A percentile compares a stretch with the other conserved stretches of the same genome.
Conservation (phyloP, 2,888 invertebrate species). For the Epirrhoe alternata region DNA sequence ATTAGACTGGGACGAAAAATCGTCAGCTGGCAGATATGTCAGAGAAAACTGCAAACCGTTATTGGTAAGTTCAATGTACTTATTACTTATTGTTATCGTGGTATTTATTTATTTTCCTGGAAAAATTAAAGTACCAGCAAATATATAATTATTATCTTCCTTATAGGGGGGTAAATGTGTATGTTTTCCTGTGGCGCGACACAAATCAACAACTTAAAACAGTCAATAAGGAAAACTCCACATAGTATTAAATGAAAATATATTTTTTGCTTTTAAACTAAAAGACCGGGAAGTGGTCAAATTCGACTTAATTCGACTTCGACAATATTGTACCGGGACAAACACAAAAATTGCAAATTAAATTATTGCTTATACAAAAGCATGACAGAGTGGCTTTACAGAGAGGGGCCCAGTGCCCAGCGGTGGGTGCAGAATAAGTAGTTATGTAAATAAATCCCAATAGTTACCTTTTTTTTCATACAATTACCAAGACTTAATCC, state of each 20-base stretch:
- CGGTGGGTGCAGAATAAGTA: too few relatives aligned
- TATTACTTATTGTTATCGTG: constrained; percentile 1
- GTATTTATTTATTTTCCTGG: background rate
- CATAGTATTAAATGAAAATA: background rate
- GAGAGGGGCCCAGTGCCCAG: too few relatives aligned
- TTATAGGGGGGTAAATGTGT: background rate
- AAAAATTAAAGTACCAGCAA: background rate
- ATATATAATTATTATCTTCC: too few relatives aligned
- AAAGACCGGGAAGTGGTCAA: too few relatives aligned
- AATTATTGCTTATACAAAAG: too few relatives aligned
- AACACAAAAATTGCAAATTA: too few relatives aligned
- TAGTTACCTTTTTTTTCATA: too few relatives aligned
- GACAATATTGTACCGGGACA: too few relatives aligned
- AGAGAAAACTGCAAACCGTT: constrained; percentile 99
- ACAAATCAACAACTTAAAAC: background rate
- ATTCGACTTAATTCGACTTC: too few relatives aligned
- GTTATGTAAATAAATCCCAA: too few relatives aligned
- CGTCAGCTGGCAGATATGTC: constrained; percentile 98
- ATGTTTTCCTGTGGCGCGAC: constrained; percentile 9
- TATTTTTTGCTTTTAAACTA: background rate
- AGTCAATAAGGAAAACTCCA: background rate
- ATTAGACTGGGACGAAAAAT: constrained; percentile 99
- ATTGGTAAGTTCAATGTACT: constrained; percentile 87
- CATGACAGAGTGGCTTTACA: too few relatives aligned
- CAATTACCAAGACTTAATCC: too few relatives aligned